These are phyloP conservation scores for Campoletis raptor DNA, from an alignment of 2,888 invertebrate genomes.

Conservation along the genomic window DNA sequence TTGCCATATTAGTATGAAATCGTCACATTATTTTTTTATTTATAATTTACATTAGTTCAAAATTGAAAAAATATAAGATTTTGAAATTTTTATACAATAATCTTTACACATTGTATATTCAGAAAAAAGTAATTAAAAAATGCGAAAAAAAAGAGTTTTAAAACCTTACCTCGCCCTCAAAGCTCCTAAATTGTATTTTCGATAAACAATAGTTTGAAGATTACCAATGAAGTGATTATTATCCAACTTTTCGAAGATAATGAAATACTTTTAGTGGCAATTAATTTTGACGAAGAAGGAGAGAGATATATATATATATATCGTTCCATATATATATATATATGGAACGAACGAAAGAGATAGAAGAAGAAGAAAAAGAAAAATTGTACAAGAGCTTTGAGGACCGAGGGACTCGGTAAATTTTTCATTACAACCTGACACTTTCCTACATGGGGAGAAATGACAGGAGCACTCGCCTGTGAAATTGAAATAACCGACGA, in stretches of 20 bases:
- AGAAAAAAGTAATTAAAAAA: too few species aligned
- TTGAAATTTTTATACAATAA: too few species aligned
- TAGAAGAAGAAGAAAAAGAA: not conserved
- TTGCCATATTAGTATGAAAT: too few species aligned
- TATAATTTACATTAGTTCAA: too few species aligned
- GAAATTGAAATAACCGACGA: conserved; percentile 82
- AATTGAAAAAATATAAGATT: too few species aligned
- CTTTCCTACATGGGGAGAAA: conserved; percentile 76
- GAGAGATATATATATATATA: too few species aligned
- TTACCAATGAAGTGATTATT: not conserved
- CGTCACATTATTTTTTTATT: too few species aligned
- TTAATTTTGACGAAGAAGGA: not conserved
- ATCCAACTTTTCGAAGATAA: not conserved
- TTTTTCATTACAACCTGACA: conserved; percentile 80
- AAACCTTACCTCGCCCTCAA: too few species aligned
- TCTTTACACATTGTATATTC: too few species aligned
- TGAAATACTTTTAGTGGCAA: not conserved
- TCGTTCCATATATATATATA: too few species aligned
- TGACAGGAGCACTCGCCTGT: conserved; percentile 78
- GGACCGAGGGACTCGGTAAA: conserved; percentile 73
- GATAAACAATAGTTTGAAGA: not conserved
- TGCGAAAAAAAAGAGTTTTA: too few species aligned
- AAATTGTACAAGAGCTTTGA: conserved; percentile 20
- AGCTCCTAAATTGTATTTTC: not conserved
- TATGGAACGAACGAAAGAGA: conserved; percentile 6